Conservation (phyloP, 1,140 invertebrate genomes). For the Dufourea novaeangliae region DNA sequence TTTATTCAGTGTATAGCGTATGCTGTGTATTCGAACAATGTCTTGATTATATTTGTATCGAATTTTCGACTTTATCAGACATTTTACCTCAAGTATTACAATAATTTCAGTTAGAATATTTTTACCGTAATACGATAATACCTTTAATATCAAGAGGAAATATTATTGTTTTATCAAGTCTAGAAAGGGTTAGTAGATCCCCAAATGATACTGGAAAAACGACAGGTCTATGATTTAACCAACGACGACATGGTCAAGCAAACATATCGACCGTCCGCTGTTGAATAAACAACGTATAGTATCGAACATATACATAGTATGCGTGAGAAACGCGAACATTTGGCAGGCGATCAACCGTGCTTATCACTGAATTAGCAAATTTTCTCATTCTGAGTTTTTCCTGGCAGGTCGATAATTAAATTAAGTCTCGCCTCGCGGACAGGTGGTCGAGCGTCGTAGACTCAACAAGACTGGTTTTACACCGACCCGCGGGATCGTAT, state of each 20-base stretch:
- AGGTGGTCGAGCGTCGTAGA: not conserved
- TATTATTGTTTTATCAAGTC: not conserved
- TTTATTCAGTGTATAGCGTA: too few species aligned
- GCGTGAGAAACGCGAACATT: conserved; percentile 11
- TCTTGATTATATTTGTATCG: too few species aligned
- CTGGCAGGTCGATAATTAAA: conserved; percentile 41
- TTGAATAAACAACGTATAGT: conserved; percentile 44
- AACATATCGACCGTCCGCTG: conserved; percentile 1
- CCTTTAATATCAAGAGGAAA: too few species aligned
- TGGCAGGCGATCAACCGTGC: conserved; percentile 23
- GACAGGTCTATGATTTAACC: not conserved
- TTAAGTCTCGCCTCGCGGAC: conserved; percentile 9
- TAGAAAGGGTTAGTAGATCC: not conserved
- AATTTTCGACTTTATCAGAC: too few species aligned
- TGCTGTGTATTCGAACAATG: too few species aligned
- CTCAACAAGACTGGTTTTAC: not conserved
- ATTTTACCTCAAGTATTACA: too few species aligned
- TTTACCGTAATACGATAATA: too few species aligned
- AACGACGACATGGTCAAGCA: conserved; percentile 16
- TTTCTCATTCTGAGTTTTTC: conserved; percentile 45
- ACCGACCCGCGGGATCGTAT: not conserved
- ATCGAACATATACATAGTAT: conserved; percentile 1
- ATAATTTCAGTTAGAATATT: too few species aligned
- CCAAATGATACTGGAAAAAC: not conserved
- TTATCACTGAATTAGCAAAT: conserved; percentile 51